Evolutionary conservation across 2,888 invertebrate genomes (phyloP).

Genomic region (Cyaniris semiargus): DNA sequence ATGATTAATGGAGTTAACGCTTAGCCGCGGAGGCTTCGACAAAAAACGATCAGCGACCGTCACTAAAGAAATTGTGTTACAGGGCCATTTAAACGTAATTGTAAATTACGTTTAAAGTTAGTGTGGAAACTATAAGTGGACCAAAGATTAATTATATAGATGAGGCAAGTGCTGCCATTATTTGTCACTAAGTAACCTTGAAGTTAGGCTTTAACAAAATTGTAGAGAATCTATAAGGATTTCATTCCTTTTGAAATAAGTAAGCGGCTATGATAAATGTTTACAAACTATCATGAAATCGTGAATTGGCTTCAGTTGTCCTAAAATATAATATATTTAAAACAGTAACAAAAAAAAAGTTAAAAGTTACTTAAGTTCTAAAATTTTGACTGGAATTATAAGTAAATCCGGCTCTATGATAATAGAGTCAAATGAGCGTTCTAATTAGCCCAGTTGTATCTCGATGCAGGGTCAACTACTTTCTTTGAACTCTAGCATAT

Average conservation of each 20-base stretch:
- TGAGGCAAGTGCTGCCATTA: not conserved
- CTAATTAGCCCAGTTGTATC: not conserved
- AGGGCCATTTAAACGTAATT: constrained; percentile 7
- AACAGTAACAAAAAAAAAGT: too few relatives aligned
- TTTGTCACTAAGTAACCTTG: too few relatives aligned
- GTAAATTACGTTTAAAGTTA: not conserved
- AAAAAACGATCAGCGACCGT: constrained; percentile 18
- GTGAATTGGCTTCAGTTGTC: too few relatives aligned
- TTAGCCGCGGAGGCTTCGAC: not conserved
- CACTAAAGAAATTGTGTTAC: not conserved
- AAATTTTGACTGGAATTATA: not conserved
- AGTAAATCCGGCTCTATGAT: not conserved
- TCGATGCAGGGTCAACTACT: not conserved
- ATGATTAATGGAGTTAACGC: constrained; percentile 11
- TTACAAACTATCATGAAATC: too few relatives aligned
- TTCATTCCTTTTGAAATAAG: too few relatives aligned
- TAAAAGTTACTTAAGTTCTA: not conserved
- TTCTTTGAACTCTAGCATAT: not conserved
- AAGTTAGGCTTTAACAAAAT: too few relatives aligned
- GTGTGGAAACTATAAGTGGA: constrained; percentile 15
- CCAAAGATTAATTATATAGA: not conserved
- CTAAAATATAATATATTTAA: too few relatives aligned
- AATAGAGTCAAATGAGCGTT: not conserved
- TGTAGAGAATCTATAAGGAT: too few relatives aligned
- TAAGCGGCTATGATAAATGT: too few relatives aligned